phyloP scores from a whole-genome alignment of 2,113 vertebrate species.

The Brachyistius frenatus region DNA sequence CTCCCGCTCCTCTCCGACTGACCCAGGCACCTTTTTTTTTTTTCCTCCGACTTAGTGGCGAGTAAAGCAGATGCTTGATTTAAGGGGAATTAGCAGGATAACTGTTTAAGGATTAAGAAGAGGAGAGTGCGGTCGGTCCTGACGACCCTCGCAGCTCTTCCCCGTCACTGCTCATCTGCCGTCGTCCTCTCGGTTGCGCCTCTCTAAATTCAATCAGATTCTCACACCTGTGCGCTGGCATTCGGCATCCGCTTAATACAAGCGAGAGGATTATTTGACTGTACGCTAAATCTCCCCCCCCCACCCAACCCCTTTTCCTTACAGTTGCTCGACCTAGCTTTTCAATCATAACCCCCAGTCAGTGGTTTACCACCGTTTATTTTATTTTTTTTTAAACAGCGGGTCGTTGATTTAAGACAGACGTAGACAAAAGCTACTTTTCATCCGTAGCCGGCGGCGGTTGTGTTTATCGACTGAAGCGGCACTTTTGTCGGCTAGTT shows the following conservation, averaged over 20 bases:
- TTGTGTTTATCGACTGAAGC: too few species aligned
- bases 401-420: too few species aligned
- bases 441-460: too few species aligned
- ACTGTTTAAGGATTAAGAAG: slow-evolving; percentile 70
- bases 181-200: background rate
- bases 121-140: slow-evolving; percentile 19
- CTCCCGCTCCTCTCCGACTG: slow-evolving; percentile 27
- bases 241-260: slow-evolving; percentile 21
- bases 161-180: slow-evolving; percentile 4
- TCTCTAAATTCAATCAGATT: slow-evolving; percentile 27
- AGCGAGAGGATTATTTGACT: slow-evolving; percentile 12
- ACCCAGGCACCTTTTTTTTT: slow-evolving; percentile 35
- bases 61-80: slow-evolving; percentile 57
- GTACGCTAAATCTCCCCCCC: background rate
- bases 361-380: too few species aligned
- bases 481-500: too few species aligned
- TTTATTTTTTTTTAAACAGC: too few species aligned
- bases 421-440: too few species aligned
- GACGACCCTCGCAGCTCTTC: slow-evolving; percentile 20
- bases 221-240: slow-evolving; percentile 22
- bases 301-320: too few species aligned
- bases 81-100: slow-evolving; percentile 54
- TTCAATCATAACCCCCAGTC: background rate
- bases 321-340: background rate
- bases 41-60: slow-evolving; percentile 16